These are phyloP conservation scores for Drosophila willistoni DNA, from an alignment of 1,140 invertebrate species.

Conservation along the genomic window DNA sequence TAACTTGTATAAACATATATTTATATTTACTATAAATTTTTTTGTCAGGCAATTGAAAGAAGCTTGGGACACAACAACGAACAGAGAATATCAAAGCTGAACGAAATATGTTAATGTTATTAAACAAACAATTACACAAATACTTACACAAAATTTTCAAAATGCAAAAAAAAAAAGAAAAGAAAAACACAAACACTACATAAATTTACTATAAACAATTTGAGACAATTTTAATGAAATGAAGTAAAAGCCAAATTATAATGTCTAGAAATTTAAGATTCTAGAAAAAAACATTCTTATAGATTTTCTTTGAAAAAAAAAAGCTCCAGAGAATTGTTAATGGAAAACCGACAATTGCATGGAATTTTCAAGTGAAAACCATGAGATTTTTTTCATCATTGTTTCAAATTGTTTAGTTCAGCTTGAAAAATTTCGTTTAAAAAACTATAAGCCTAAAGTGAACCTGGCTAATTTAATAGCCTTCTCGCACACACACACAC, in stretches of 20 bases:
- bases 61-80: slow-evolving; percentile 4
- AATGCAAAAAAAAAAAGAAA: not conserved
- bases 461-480: slow-evolving; percentile 51
- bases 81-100: slow-evolving; percentile 1
- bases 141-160: not conserved
- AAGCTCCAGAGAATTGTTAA: not conserved
- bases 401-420: slow-evolving; percentile 31
- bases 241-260: not conserved
- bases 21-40: slow-evolving; percentile 13
- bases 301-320: no score
- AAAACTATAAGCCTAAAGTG: slow-evolving; percentile 43
- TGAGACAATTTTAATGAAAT: not conserved
- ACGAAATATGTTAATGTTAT: not conserved
- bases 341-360: not conserved
- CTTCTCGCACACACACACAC: slow-evolving; percentile 32
- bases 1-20: slow-evolving; percentile 31
- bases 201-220: no score
- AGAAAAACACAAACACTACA: not conserved
- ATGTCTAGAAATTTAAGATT: no score
- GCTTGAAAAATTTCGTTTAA: slow-evolving; percentile 26
- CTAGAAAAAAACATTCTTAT: no score
- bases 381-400: not conserved
- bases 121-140: not conserved
- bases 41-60: not conserved
- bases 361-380: not conserved